Conservation (phyloP, 1,140 invertebrate species). For the Drosophila athabasca region DNA sequence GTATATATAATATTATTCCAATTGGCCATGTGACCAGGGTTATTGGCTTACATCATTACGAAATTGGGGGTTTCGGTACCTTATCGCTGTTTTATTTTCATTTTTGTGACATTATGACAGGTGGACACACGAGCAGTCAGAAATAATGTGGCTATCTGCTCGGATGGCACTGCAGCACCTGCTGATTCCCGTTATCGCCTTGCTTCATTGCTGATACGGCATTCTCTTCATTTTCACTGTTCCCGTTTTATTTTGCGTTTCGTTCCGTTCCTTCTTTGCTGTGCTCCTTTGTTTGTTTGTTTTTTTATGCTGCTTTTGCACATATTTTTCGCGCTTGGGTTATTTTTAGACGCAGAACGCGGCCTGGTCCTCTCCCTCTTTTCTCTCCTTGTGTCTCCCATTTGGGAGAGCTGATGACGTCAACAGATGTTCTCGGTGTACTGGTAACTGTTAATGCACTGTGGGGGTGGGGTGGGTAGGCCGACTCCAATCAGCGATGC, state of each 20-base stretch:
- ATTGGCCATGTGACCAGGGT: background rate
- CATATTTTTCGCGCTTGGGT: constrained; percentile 12
- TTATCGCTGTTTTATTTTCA: no score
- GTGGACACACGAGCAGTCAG: no score
- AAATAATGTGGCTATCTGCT: constrained; percentile 2
- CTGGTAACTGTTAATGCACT: constrained; percentile 41
- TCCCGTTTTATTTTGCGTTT: constrained; percentile 28
- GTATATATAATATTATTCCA: constrained; percentile 22
- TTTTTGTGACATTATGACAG: no score
- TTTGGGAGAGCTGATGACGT: constrained; percentile 47
- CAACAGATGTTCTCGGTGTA: constrained; percentile 9
- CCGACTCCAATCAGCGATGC: constrained; percentile 34
- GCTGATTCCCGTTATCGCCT: constrained; percentile 15
- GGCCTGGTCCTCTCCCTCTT: constrained; percentile 4
- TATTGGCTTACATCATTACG: no score
- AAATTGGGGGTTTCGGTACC: no score
- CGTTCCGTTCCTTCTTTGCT: constrained; percentile 35
- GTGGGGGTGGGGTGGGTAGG: background rate
- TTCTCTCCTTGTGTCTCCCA: constrained; percentile 23
- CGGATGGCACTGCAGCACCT: constrained; percentile 2
- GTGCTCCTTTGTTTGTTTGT: constrained; percentile 24
- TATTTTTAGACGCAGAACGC: constrained; percentile 40
- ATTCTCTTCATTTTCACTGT: constrained; percentile 22
- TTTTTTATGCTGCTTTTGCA: constrained; percentile 25
- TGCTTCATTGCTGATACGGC: constrained; percentile 2